Evolutionary conservation across 2,113 vertebrate genomes (phyloP).

Genomic region (Cyprinus carpio): DNA sequence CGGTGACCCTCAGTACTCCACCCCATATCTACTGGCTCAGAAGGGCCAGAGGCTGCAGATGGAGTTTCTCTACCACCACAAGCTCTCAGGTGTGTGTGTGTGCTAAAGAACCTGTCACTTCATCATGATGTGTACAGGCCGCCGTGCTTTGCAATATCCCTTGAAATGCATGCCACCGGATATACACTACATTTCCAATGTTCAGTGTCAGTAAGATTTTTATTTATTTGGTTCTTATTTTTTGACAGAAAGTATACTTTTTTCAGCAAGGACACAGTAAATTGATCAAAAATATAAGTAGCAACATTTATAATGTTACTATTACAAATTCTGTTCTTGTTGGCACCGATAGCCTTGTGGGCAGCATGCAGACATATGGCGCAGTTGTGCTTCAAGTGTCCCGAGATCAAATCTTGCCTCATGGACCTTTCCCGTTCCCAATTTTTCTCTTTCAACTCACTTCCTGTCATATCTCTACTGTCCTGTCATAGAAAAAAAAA

Average conservation of each 20-base stretch:
- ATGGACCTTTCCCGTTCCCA: too few relatives aligned
- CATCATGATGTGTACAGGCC: background rate
- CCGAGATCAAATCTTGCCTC: too few relatives aligned
- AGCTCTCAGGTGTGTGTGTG: slow-evolving; percentile 82
- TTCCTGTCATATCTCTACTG: too few relatives aligned
- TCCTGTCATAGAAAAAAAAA: background rate
- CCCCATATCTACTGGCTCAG: slow-evolving; percentile 91
- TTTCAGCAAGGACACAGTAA: background rate
- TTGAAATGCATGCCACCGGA: background rate
- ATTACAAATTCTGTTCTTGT: background rate
- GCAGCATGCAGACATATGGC: too few relatives aligned
- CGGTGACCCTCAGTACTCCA: slow-evolving; percentile 83
- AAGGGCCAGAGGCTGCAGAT: slow-evolving; percentile 91
- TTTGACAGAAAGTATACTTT: background rate
- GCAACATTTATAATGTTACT: too few relatives aligned
- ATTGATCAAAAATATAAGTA: too few relatives aligned
- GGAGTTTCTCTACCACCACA: slow-evolving; percentile 96
- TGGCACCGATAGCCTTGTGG: too few relatives aligned
- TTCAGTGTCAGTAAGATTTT: background rate
- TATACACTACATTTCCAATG: background rate
- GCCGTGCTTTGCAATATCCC: background rate
- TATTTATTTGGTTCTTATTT: background rate
- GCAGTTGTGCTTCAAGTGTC: too few relatives aligned
- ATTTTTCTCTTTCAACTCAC: too few relatives aligned
- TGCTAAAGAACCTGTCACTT: background rate